Base-by-base conservation (phyloP, 2,888 invertebrate species). In the Automeris io region DNA sequence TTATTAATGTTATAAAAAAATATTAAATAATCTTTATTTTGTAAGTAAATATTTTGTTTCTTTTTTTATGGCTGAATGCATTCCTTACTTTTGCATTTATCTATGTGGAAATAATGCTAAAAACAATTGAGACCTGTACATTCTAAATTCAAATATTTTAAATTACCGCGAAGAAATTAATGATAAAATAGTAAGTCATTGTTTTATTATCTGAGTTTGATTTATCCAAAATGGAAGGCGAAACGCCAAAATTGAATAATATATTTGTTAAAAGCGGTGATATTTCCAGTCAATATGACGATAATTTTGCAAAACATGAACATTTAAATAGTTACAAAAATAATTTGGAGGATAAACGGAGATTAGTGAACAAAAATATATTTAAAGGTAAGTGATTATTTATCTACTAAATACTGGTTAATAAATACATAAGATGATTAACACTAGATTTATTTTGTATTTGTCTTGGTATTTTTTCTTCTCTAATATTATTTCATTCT, bases 281-380 rank as follows among this genome's bases (percentile, higher is more conserved):
- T 33, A 56, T 75, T 40, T 70, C 67, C 5, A 61, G 50, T 49
- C 65, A 62, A 37, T 71, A 62, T 41, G 65, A 73, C 38, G 64
- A 67, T 47, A 68, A 40, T 40, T 40, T 40, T 8, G 32, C 35
- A 4, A 39, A 49, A 12, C 34, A 45, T 9, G 45, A 37, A 26
- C 41, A 16, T 5, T 18, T 31, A 35, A 37, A 37, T 34, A 46
- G 37, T 41, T 19, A 7, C 12, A 11, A 16, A 38, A 45, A 46
- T 31, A 37, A 23, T 18, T 22, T 34, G 34, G 12, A 18, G 1
- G 9, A 4, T 23, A 13, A 12, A 18, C 5, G 11, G 5, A 32
- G n/a, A 22, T 21, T 19, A 11, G 6, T 18, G 12, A 23, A 37
- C 11, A 11, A 16, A 3, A 9, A 22, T 4, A n/a, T 22, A 2